phyloP scores from a whole-genome alignment of 53 echinoderm and acorn worm genomes.

The Arbacia lixula region DNA sequence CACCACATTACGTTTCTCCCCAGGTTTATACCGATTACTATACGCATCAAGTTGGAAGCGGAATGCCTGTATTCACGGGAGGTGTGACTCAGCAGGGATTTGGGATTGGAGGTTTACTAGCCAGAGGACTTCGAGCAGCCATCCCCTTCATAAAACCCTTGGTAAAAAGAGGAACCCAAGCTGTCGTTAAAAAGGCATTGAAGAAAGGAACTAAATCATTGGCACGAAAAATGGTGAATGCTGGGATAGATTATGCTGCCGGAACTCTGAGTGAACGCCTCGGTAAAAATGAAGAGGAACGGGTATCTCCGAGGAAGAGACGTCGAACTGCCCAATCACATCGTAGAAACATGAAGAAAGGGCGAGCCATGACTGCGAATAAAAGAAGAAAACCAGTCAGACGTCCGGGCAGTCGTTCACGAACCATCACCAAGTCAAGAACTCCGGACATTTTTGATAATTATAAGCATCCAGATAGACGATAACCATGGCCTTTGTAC shows the following conservation, averaged over 20 bases:
- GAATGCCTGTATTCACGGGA: slow-evolving; percentile 47
- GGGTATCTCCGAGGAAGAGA: neutral
- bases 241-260: slow-evolving; percentile 56
- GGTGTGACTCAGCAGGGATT: slow-evolving; percentile 14
- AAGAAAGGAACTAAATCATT: slow-evolving; percentile 36
- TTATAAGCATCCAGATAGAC: neutral
- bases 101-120: slow-evolving; percentile 40
- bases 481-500: slow-evolving; percentile 72
- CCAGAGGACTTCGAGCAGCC: slow-evolving; percentile 42
- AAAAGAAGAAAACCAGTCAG: slow-evolving; percentile 54
- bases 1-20: slow-evolving; percentile 15
- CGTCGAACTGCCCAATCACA: neutral
- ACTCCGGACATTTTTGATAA: slow-evolving; percentile 41
- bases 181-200: slow-evolving; percentile 3
- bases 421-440: slow-evolving; percentile 7
- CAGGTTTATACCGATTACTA: slow-evolving; percentile 27
- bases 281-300: neutral
- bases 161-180: slow-evolving; percentile 19
- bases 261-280: slow-evolving; percentile 25
- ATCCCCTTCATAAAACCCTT: slow-evolving; percentile 39
- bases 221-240: slow-evolving; percentile 52
- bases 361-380: neutral
- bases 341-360: neutral
- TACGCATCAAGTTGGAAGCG: slow-evolving; percentile 24
- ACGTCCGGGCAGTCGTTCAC: neutral